Evolutionary conservation across 2,797 vertebrate species (phyloP).

Genomic region (Arnoldichthys spilopterus): DNA sequence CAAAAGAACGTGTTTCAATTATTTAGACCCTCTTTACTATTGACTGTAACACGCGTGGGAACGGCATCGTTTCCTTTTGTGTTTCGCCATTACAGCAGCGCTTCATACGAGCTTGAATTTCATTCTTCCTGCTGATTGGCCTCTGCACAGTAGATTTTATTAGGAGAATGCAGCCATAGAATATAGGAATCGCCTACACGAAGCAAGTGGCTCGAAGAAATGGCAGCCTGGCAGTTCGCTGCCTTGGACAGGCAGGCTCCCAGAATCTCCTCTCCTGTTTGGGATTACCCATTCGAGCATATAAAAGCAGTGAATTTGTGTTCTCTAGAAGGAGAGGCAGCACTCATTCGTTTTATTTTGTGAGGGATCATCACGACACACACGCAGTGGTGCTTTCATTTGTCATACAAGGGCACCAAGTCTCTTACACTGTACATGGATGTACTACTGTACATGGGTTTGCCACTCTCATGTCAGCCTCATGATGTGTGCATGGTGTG

Average conservation of each 20-base stretch:
- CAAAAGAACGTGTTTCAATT: constrained; percentile 42
- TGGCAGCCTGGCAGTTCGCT: neutral
- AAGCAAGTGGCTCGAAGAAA: constrained; percentile 1
- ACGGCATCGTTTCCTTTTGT: constrained; percentile 16
- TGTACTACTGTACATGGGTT: neutral
- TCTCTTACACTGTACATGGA: neutral
- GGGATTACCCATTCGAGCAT: neutral
- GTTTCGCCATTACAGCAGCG: neutral
- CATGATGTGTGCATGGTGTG: no score
- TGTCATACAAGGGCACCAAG: neutral
- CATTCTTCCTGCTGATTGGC: neutral
- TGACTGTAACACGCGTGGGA: constrained; percentile 16
- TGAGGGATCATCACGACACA: neutral
- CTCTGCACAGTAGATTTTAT: neutral
- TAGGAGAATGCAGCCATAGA: neutral
- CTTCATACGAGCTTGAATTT: neutral
- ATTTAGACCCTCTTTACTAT: constrained; percentile 29
- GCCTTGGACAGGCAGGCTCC: neutral
- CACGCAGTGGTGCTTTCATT: neutral
- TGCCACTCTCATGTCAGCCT: no score
- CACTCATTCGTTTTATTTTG: neutral
- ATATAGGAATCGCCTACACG: neutral
- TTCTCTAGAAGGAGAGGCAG: neutral
- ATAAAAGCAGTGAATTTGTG: no score
- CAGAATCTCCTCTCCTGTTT: neutral